A percentile compares a stretch with the other conserved stretches of the same genome.
phyloP scores from a whole-genome alignment of 35 echinoderm and acorn worm genomes.

The Patiria miniata region DNA sequence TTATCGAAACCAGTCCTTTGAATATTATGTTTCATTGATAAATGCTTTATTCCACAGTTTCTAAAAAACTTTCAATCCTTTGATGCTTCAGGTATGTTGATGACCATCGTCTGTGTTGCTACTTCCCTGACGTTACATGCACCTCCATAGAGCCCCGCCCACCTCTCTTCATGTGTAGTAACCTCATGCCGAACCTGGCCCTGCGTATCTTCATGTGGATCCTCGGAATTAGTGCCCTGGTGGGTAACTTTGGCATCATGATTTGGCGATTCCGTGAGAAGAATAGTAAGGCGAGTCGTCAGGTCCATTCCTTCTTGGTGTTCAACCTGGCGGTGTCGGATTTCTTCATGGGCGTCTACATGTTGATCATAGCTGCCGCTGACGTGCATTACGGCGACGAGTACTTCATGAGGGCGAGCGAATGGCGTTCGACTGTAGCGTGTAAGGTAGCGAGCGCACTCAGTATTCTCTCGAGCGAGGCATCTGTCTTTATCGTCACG shows the following conservation, averaged over 20 bases:
- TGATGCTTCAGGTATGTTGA: conserved; percentile 30
- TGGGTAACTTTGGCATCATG: conserved; percentile 59
- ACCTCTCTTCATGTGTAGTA: conserved; percentile 58
- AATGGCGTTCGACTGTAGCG: conserved; percentile 39
- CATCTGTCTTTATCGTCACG: conserved; percentile 63
- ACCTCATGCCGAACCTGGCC: conserved; percentile 28
- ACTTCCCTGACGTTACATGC: conserved; percentile 22
- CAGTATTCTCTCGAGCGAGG: conserved; percentile 50
- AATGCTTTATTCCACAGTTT: too few relatives aligned
- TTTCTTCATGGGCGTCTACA: conserved; percentile 67
- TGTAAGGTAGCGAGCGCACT: conserved; percentile 57
- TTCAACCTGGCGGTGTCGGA: conserved; percentile 60
- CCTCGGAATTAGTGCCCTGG: conserved; percentile 55
- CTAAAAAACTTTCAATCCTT: too few relatives aligned
- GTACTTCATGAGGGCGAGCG: conserved; percentile 43
- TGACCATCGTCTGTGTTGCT: conserved; percentile 40
- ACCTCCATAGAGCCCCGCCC: conserved; percentile 13
- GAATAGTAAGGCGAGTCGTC: neutral
- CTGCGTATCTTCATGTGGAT: conserved; percentile 66
- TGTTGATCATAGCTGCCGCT: conserved; percentile 42
- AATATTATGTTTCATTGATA: too few relatives aligned
- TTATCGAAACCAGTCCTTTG: too few relatives aligned
- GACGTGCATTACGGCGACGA: conserved; percentile 44
- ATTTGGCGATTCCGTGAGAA: conserved; percentile 36
- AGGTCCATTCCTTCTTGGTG: conserved; percentile 54